Base-by-base conservation (phyloP, 2,113 vertebrate genomes). In the Plecotus auritus region DNA sequence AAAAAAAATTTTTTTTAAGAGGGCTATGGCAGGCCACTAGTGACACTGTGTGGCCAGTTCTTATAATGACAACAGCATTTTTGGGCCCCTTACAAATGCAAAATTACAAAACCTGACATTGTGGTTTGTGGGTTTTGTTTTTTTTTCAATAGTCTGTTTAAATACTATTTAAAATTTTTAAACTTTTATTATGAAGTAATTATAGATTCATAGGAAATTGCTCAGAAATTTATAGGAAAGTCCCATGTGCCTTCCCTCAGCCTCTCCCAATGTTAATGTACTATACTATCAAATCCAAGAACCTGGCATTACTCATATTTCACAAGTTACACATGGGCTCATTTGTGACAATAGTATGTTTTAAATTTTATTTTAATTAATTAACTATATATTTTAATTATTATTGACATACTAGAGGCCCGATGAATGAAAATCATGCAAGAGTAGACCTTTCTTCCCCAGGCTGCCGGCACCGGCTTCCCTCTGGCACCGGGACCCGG, bases 11-110 rank as follows among this genome's bases (percentile, higher is more conserved):
- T 2, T 14, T 5, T 59, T 56, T 32, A 37, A 47, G 47, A 78
- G 54, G 22, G 32, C 16, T 45, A 3, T 82, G 47, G 42, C 17
- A 66, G 56, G 22, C 26, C 35, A n/a, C 47, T 90, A 16, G 66
- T 70, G 94, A 56, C 96, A 88, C 72, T 73, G 18, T 85, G 89
- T 91, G 95, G 82, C 20, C 72, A 66, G 0, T 18, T 72, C 18
- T 51, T 85, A 56, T 30, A 64, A 91, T 76, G 87, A 80, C 87
- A 93, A 17, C n/a, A 56, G n/a, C 51, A 28, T 61, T 94, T 89
- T 11, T 3, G 49, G 4, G 22, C 49, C 30, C 14, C 45, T 77
- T 77, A 80, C 35, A 40, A 88, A 20, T 5, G 35, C 61, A 70
- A 85, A 69, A 54, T 54, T 70, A 17, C 49, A 17, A 61, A 61